phyloP scores from a whole-genome alignment of 2,113 vertebrate species.

The Motacilla tschutschensis region DNA sequence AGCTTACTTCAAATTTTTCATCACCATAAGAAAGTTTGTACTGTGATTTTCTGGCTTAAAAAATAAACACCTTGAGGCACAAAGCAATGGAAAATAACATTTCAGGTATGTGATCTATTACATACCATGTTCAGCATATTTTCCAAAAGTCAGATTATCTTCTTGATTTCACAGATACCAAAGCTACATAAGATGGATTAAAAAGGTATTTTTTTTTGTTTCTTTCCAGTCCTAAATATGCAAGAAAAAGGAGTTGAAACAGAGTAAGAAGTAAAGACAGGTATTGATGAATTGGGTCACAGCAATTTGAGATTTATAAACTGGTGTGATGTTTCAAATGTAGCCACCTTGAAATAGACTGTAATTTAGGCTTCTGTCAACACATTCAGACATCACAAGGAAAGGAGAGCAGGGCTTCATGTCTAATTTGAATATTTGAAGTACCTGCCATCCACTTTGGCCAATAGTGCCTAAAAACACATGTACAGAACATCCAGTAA shows the following conservation, averaged over 20 bases:
- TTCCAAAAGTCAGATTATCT: not conserved
- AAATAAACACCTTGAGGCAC: not conserved
- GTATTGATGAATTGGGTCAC: not conserved
- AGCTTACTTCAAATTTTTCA: not conserved
- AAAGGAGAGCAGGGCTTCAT: not conserved
- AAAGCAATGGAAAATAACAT: not conserved
- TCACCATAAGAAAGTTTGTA: not conserved
- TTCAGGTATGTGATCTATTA: not conserved
- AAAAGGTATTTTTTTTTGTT: not conserved
- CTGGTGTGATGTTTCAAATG: not conserved
- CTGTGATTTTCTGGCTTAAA: not conserved
- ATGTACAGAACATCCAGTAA: not conserved
- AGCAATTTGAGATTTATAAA: not conserved
- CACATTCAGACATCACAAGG: not conserved
- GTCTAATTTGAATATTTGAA: not conserved
- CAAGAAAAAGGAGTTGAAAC: not conserved
- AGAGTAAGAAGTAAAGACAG: not conserved
- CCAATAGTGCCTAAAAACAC: not conserved
- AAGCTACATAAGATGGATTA: not conserved
- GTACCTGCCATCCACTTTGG: not conserved
- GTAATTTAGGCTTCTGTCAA: not conserved
- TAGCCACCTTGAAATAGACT: not conserved
- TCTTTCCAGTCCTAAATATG: not conserved
- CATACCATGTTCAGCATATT: not conserved
- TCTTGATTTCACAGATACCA: slow-evolving; percentile 30